Conservation (phyloP, 2,797 vertebrate species). For the Myiotriccus ornatus region DNA sequence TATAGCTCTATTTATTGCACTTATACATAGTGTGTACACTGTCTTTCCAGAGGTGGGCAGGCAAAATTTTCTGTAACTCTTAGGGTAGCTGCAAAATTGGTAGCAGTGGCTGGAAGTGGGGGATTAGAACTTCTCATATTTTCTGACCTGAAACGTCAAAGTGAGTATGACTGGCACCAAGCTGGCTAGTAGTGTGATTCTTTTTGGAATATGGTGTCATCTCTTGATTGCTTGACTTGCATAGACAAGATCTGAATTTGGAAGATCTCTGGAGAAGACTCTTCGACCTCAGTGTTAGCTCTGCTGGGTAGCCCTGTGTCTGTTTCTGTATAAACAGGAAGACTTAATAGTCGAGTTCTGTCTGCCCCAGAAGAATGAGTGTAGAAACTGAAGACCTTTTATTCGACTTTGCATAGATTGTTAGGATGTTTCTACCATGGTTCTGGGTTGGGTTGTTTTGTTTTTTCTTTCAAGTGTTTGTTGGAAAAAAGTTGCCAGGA, state of each 20-base stretch:
- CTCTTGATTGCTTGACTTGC: not conserved
- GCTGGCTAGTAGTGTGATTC: not conserved
- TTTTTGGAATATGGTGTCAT: not conserved
- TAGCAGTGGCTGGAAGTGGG: not conserved
- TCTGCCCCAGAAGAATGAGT: constrained; percentile 8
- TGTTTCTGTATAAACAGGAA: constrained; percentile 16
- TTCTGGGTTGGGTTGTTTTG: not conserved
- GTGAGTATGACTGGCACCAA: not conserved
- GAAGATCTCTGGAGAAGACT: not conserved
- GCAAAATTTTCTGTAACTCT: not conserved
- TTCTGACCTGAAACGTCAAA: not conserved
- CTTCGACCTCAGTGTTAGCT: not conserved
- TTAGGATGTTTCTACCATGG: not conserved
- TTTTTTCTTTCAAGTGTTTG: not conserved
- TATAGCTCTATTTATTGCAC: not conserved
- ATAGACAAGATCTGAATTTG: not conserved
- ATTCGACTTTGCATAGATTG: not conserved
- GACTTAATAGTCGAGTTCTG: not conserved
- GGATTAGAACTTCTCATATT: not conserved
- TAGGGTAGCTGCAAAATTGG: not conserved
- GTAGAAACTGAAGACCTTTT: constrained; percentile 14
- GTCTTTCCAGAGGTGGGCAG: not conserved
- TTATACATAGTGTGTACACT: not conserved
- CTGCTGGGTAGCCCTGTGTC: not conserved
- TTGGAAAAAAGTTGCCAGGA: constrained; percentile 4